phyloP scores from a whole-genome alignment of 2,888 invertebrate genomes.

The Chloroclysta siterata region DNA sequence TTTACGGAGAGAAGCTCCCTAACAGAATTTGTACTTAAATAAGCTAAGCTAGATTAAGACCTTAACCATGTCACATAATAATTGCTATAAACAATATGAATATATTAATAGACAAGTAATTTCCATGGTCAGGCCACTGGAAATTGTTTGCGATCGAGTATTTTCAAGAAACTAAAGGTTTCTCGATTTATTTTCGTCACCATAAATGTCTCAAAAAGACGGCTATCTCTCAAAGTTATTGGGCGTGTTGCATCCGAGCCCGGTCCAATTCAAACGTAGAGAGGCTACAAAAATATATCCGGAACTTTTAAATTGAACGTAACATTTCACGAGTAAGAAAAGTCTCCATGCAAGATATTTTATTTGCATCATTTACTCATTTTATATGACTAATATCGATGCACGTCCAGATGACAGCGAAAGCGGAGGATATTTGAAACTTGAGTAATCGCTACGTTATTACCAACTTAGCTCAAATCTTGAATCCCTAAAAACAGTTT shows the following conservation, averaged over 20 bases:
- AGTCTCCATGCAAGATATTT: constrained; percentile 48
- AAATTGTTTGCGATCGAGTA: background rate
- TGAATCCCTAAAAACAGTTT: too few relatives aligned
- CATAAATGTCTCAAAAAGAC: constrained; percentile 15
- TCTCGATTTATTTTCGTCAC: constrained; percentile 3
- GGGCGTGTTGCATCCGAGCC: constrained; percentile 23
- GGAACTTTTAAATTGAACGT: constrained; percentile 52
- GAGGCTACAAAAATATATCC: constrained; percentile 44
- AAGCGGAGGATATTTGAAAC: constrained; percentile 10
- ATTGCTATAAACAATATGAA: too few relatives aligned
- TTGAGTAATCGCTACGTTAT: background rate
- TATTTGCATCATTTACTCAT: constrained; percentile 50
- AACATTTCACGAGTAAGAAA: constrained; percentile 50
- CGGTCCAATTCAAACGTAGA: constrained; percentile 28
- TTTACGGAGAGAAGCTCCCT: background rate
- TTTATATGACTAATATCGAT: constrained; percentile 33
- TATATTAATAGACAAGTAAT: too few relatives aligned
- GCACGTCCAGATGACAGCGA: constrained; percentile 6
- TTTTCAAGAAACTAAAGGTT: background rate
- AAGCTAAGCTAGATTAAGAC: too few relatives aligned
- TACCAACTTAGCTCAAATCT: too few relatives aligned
- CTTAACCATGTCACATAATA: too few relatives aligned
- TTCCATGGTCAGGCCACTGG: too few relatives aligned
- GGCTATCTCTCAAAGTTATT: constrained; percentile 24
- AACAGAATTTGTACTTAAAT: too few relatives aligned